Evolutionary conservation across 1,140 invertebrate species (phyloP).

Genomic region (Lordiphosa stackelbergi): DNA sequence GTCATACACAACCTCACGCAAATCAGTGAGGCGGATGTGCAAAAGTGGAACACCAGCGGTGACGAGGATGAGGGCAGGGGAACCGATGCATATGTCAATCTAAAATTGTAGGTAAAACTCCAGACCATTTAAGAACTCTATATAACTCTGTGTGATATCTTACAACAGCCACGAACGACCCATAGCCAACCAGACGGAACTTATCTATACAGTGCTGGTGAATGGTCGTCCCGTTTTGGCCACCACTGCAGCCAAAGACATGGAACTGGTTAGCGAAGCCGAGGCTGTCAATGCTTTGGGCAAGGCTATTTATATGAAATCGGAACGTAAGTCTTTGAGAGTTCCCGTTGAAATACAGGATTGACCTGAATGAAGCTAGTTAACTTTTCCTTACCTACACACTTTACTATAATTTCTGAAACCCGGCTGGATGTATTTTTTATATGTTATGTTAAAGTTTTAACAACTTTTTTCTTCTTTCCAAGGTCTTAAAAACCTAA

Average conservation of each 20-base stretch:
- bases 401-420: too few relatives aligned
- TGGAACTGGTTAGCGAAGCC: constrained; percentile 84
- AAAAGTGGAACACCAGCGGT: constrained; percentile 50
- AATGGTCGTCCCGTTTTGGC: constrained; percentile 87
- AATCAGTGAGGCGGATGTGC: constrained; percentile 69
- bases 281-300: constrained; percentile 87
- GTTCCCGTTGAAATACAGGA: too few relatives aligned
- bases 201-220: constrained; percentile 88
- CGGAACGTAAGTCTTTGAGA: constrained; percentile 84
- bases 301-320: constrained; percentile 87
- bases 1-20: constrained; percentile 78
- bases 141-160: neutral
- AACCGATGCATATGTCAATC: constrained; percentile 63
- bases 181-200: constrained; percentile 75
- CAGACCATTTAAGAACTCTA: neutral
- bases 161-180: constrained; percentile 57
- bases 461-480: too few relatives aligned
- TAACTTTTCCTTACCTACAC: too few relatives aligned
- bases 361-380: too few relatives aligned
- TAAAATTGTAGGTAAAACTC: constrained; percentile 62
- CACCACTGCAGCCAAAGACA: constrained; percentile 86
- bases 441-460: too few relatives aligned
- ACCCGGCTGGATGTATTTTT: too few relatives aligned
- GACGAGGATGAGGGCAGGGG: constrained; percentile 28
- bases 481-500: too few relatives aligned